Percentiles rank a stretch among this genome's conserved stretches.
phyloP scores from a whole-genome alignment of 1,140 invertebrate species.

The Anadara kagoshimensis region DNA sequence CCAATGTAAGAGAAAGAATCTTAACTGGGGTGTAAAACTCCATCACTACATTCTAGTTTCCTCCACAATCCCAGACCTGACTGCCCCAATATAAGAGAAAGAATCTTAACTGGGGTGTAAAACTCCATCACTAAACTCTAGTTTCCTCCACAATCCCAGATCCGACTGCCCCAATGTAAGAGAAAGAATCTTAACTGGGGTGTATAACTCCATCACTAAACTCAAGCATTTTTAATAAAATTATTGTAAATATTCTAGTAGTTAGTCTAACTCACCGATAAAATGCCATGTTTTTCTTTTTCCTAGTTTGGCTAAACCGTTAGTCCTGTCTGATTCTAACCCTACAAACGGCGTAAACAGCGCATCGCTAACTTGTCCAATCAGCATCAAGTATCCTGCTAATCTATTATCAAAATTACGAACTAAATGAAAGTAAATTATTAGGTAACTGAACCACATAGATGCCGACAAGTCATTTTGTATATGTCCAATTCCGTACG shows the following conservation, averaged over 20 bases:
- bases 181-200: no score
- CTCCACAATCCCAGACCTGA: no score
- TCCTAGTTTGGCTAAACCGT: constrained; percentile 84
- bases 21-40: no score
- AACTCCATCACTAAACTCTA: no score
- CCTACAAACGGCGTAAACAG: constrained; percentile 92
- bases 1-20: no score
- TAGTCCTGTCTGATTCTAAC: constrained; percentile 86
- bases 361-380: constrained; percentile 85
- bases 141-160: no score
- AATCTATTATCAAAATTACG: constrained; percentile 81
- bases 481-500: constrained; percentile 89
- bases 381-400: constrained; percentile 79
- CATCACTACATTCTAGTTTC: no score
- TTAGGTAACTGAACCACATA: constrained; percentile 98
- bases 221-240: no score
- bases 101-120: no score
- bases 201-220: no score
- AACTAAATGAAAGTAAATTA: constrained; percentile 93
- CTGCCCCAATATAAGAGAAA: no score
- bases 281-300: constrained; percentile 94
- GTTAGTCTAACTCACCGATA: constrained; percentile 79
- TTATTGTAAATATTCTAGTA: not conserved
- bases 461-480: constrained; percentile 96
- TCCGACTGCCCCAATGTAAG: no score